Base-by-base conservation (phyloP, 1,140 invertebrate genomes). In the Cephus cinctus region DNA sequence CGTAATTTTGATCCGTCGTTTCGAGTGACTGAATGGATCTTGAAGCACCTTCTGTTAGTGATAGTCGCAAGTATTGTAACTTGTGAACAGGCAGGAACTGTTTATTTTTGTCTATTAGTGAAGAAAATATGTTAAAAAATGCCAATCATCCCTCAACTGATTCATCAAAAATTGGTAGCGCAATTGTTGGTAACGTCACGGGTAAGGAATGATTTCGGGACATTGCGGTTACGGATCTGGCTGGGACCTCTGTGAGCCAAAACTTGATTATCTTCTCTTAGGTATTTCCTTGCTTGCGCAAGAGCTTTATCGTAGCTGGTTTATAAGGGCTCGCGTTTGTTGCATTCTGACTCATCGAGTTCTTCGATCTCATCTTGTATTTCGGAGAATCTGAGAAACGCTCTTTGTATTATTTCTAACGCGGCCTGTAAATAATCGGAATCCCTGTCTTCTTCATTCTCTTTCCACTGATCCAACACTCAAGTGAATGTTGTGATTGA, bases 121-220 rank as follows among this genome's bases (percentile, higher is more conserved):
- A 52, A 3, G 31, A 36, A 39, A 63, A 68, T 11, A 50, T 59
- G 36, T 67, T 62, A 15, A 43, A 16, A 51, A 68, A 68, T 19
- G 48, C 47, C 21, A 65, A 43, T 63, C 61, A 68, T 8, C 61
- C 36, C 23, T 56, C 36, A 31, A 50, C 58, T 19, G 30, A 16
- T 2, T 60, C 63, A 21, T 51, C 36, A 34, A 65, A 65, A 5
- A 46, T 53, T 14, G 56, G 52, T 19, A 65, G 52, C 27, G 43
- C 31, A 22, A 64, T 63, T 34, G 18, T 41, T 6, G 61, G 61
- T 18, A 61, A 35, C 47, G 50, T 52, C n/a, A 59, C 43, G 6
- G 25, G n/a, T 8, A 27, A 27, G 25, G 25, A 27, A 27, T 27
- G 6, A 27, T n/a, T 27, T 27, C n/a, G n/a, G n/a, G n/a, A n/a